These are phyloP conservation scores for Catostylus mosaicus DNA, from an alignment of 30 jellyfish, hydroid and myxozoan species.

Conservation along the genomic window DNA sequence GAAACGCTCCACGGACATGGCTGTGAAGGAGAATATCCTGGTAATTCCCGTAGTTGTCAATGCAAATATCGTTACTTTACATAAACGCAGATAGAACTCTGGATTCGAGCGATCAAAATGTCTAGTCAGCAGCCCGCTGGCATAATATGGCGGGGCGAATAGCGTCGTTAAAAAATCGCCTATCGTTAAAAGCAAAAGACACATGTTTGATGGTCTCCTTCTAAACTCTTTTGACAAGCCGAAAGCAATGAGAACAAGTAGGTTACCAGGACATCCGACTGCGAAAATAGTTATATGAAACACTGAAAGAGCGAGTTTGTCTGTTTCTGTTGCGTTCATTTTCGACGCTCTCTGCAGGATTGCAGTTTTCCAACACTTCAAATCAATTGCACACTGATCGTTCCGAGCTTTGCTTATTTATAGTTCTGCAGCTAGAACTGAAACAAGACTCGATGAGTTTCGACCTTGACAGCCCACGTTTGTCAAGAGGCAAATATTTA, in stretches of 20 bases:
- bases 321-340: slow-evolving; percentile 42
- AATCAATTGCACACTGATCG: no score
- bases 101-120: slow-evolving; percentile 33
- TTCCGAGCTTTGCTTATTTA: no score
- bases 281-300: slow-evolving; percentile 38
- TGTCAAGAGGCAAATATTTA: no score
- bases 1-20: slow-evolving; percentile 58
- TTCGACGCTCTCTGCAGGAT: no score
- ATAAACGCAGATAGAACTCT: slow-evolving; percentile 4
- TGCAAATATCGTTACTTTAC: slow-evolving; percentile 46
- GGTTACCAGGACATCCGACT: slow-evolving; percentile 70
- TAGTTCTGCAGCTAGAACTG: background rate
- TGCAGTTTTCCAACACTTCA: no score
- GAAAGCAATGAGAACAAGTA: slow-evolving; percentile 54
- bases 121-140: slow-evolving; percentile 41
- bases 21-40: slow-evolving; percentile 58
- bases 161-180: slow-evolving; percentile 69
- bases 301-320: slow-evolving; percentile 29
- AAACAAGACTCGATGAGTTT: no score
- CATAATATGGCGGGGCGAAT: slow-evolving; percentile 68
- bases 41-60: slow-evolving; percentile 53
- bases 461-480: no score
- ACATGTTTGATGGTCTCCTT: slow-evolving; percentile 57
- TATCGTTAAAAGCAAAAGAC: slow-evolving; percentile 55
- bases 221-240: slow-evolving; percentile 53